Base-by-base conservation (phyloP, 2,888 invertebrate genomes). In the Eupsilia transversa region DNA sequence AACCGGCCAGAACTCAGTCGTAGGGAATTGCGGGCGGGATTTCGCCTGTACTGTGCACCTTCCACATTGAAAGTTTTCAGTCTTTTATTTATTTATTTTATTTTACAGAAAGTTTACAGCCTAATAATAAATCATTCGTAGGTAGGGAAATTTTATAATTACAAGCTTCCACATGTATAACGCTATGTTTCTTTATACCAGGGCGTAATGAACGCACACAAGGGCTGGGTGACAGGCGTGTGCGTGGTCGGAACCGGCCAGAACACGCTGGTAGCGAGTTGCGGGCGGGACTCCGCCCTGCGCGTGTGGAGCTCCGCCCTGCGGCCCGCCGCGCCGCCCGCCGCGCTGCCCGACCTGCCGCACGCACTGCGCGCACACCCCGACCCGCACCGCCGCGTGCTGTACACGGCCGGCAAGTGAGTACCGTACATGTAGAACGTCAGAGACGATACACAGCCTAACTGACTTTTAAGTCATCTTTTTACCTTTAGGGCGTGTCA, bases 341-440 rank as follows among this genome's bases (percentile, higher is more conserved):
- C 94, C 46, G 60, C 96, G 35, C 96, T 96, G 73, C 95, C 96
- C 71, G 97, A 97, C 89, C 95, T 97, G 81, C 96, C 98, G 97
- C 89, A 97, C 97, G 92, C 96, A 97, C 89, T 98, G 97, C 92
- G 96, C 97, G 87, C 98, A 96, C 97, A 97, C 97, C 90, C 86
- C 41, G 80, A 74, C 71, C 41, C 70, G 10, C 9, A 97, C 80
- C 88, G 65, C 2, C 30, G 77, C 4, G 77, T 89, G 12, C 85
- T 98, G 77, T 98, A 98, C 94, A 98, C 98, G 49, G 98, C 98
- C 52, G 98, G 98, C 92, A 98, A 98, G 98, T 98, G 92, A 97
- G 98, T 97, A 20, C 46, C 43, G 41, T 1, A 17, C 43, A 12
- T 14, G 41, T 1, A 27, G 17, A 6, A 0, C 4, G 1, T 2